A percentile compares a stretch with the other conserved stretches of the same genome.
Conservation (phyloP, 1,140 invertebrate genomes). For the Coptotermes formosanus region DNA sequence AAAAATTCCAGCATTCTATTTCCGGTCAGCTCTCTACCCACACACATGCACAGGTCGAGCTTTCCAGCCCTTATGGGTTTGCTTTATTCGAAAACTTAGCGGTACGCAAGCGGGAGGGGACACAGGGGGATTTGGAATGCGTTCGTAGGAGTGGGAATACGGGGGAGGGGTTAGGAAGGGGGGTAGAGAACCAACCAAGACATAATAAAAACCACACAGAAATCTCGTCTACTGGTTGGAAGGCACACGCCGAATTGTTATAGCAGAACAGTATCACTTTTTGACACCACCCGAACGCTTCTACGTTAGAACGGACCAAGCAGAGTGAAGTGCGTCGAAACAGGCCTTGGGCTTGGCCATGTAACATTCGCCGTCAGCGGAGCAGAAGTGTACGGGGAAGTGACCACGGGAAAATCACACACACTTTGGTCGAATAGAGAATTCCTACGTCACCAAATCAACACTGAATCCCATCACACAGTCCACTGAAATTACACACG, state of each 20-base stretch:
- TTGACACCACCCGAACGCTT: not conserved
- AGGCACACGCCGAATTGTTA: slow-evolving; percentile 17
- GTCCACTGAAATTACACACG: slow-evolving; percentile 9
- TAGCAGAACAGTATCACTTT: slow-evolving; percentile 2
- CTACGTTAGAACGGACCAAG: not conserved
- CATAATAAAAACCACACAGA: slow-evolving; percentile 28
- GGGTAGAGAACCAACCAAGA: slow-evolving; percentile 31
- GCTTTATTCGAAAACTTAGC: slow-evolving; percentile 14
- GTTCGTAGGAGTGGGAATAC: slow-evolving; percentile 20
- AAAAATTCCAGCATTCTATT: too few species aligned
- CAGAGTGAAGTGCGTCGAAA: not conserved
- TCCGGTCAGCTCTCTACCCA: not conserved
- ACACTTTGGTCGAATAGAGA: slow-evolving; percentile 2
- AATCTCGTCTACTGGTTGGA: slow-evolving; percentile 27
- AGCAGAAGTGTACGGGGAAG: not conserved
- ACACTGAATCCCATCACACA: slow-evolving; percentile 8
- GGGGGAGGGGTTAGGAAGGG: slow-evolving; percentile 20
- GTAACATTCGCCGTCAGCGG: not conserved
- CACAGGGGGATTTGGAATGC: slow-evolving; percentile 16
- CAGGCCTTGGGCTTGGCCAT: not conserved
- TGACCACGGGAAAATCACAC: slow-evolving; percentile 2
- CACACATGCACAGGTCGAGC: not conserved
- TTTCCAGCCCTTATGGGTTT: not conserved
- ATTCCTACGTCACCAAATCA: not conserved
- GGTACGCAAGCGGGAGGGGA: slow-evolving; percentile 3